These are phyloP conservation scores for Hirtodrosophila alboralis DNA, from an alignment of 2,888 invertebrate species.

Conservation along the genomic window DNA sequence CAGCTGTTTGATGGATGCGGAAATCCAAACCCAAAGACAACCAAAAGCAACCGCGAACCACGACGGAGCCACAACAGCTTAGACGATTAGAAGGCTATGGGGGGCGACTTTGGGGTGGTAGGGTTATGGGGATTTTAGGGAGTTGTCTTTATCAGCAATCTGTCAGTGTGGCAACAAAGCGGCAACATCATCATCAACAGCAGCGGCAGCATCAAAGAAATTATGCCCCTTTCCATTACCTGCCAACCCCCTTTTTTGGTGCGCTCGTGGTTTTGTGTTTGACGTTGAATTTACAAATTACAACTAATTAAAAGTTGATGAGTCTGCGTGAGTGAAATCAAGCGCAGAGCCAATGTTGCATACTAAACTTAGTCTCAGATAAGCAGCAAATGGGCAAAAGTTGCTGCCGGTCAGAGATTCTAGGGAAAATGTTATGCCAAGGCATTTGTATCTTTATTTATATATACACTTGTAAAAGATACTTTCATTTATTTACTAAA, in stretches of 20 bases:
- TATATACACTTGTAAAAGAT: no score
- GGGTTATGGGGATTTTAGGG: background rate
- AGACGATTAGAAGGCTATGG: conserved; percentile 40
- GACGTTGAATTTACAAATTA: conserved; percentile 81
- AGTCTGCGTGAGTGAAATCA: conserved; percentile 80
- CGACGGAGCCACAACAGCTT: conserved; percentile 38
- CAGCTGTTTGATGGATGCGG: conserved; percentile 55
- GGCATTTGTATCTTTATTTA: conserved; percentile 22
- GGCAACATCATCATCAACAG: conserved; percentile 48
- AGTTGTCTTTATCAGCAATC: conserved; percentile 69
- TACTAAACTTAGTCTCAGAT: conserved; percentile 36
- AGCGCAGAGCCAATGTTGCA: conserved; percentile 41
- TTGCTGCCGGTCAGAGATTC: conserved; percentile 36
- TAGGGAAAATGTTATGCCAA: conserved; percentile 48
- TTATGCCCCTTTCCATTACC: background rate
- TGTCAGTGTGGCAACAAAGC: conserved; percentile 65
- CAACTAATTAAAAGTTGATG: conserved; percentile 82
- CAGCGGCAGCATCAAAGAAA: conserved; percentile 44
- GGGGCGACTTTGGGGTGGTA: background rate
- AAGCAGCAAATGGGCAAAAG: conserved; percentile 72
- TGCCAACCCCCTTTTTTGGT: background rate
- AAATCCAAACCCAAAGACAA: conserved; percentile 23
- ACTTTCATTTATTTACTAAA: no score
- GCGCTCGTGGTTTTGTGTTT: conserved; percentile 54
- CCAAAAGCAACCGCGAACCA: conserved; percentile 34